Percentiles rank a stretch among this genome's conserved stretches.
Conservation (phyloP, 1,140 invertebrate species). For the Oedothorax gibbosus region DNA sequence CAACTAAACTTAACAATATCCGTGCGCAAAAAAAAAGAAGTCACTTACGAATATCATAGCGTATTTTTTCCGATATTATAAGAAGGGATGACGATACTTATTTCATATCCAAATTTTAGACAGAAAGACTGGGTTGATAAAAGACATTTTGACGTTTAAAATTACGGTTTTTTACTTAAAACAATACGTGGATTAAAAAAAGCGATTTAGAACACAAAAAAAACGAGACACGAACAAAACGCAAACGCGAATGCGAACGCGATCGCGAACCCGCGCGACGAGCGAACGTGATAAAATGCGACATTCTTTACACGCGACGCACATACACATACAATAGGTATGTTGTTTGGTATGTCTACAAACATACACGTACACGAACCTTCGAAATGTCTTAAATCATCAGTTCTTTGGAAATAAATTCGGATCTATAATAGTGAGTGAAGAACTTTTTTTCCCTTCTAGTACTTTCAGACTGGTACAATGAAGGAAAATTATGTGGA, state of each 20-base stretch:
- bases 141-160: constrained; percentile 41
- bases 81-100: not conserved
- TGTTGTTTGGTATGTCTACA: not conserved
- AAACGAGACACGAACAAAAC: constrained; percentile 1
- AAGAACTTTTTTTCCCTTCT: constrained; percentile 6
- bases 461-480: not conserved
- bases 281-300: constrained; percentile 34
- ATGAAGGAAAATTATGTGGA: not conserved
- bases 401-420: constrained; percentile 20
- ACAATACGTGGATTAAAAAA: not conserved
- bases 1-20: not conserved
- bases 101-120: not conserved
- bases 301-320: not conserved
- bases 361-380: constrained; percentile 27
- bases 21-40: not conserved
- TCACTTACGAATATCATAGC: constrained; percentile 17
- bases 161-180: not conserved
- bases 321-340: constrained; percentile 14
- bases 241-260: constrained; percentile 10
- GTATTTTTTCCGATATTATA: constrained; percentile 27
- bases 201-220: not conserved
- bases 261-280: constrained; percentile 4
- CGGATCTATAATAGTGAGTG: no score
- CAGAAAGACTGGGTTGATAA: constrained; percentile 46
- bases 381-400: constrained; percentile 51